Base-by-base conservation (phyloP, 92 coral and sea anemone species). In the Ricordea florida region DNA sequence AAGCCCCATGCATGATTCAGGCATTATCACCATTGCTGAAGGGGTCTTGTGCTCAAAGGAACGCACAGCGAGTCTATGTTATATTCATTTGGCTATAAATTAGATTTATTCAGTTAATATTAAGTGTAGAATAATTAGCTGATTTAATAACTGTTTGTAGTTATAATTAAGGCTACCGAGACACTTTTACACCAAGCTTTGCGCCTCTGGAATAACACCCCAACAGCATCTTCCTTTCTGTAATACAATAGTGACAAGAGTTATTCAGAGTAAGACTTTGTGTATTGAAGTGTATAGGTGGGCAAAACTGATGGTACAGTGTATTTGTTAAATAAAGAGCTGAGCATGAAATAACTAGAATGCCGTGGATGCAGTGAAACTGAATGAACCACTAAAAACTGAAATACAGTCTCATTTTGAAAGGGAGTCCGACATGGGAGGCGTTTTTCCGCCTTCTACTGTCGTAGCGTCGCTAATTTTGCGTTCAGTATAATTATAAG, bases 261-360 rank as follows among this genome's bases (percentile, higher is more conserved):
- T 22, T 36, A 40, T 45, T 34, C 46, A 31, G 46, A 38, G 50
- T 35, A 62, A 28, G 20, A 62, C 46, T 43, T 66, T 66, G 27
- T 43, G 73, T 41, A 35, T 66, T 66, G 58, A 62, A 20, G 50
- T 62, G 20, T 62, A 33, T 62, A 33, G 50, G 37, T 62, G 69
- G 22, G 49, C 62, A 68, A 68, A 33, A 66, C 57, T 68, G 18
- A 28, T 68, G 75, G 60, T 46, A 27, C 23, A 58, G 28, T n/a
- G 62, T 68, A 45, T 46, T 35, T 68, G 62, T 47, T 68, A 68
- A 43, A 43, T 68, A 68, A 68, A 68, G 28, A 27, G 41, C 65
- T 26, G n/a, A n/a, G n/a, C n/a, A n/a, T n/a, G n/a, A n/a, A n/a
- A n/a, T n/a, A n/a, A n/a, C n/a, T n/a, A n/a, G n/a, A n/a, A n/a